Evolutionary conservation across 30 jellyfish, hydroid and myxozoan genomes (phyloP), one percentile per base, ranked within the genome.

Genomic region (Haliclystus octoradiatus): DNA sequence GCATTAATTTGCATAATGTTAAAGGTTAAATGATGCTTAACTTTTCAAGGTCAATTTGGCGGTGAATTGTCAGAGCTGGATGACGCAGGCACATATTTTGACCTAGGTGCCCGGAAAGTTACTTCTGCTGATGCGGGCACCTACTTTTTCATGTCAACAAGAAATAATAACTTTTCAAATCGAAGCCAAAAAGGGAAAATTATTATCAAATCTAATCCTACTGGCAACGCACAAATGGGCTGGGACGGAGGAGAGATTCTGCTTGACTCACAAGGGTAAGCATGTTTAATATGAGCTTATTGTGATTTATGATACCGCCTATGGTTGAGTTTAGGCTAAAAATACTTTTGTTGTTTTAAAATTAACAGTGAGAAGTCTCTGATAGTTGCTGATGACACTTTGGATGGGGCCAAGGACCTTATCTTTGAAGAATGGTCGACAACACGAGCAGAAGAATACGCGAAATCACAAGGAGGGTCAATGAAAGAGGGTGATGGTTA

Each of bases 11-110:
- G n/a, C n/a, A n/a, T n/a, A n/a, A n/a, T n/a, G n/a, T n/a, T n/a
- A n/a, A n/a, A n/a, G n/a, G n/a, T n/a, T n/a, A n/a, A n/a, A n/a
- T n/a, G n/a, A n/a, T n/a, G n/a, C n/a, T n/a, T n/a, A n/a, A n/a
- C n/a, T n/a, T n/a, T n/a, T n/a, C n/a, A n/a, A 83, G 95, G 95
- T 52, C 91, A 75, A 31, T 64, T 60, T 51, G 84, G 94, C 29
- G 96, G 96, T 7, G 94, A 87, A 62, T 29, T 78, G 75, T 87
- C 96, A 2, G 96, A 87, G 46, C 71, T 87, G 34, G 96, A 87
- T 52, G 96, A 87, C 46, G 96, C 96, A 30, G 96, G 96, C 2
- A 80, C 94, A 34, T 87, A 87, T 62, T 87, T 87, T 52, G 96
- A 87, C 52, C 79, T 87, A 26, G 93, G 94, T 2, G 92, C 94